Base-by-base conservation (phyloP, 2,797 vertebrate genomes). In the Syngnathus acus region DNA sequence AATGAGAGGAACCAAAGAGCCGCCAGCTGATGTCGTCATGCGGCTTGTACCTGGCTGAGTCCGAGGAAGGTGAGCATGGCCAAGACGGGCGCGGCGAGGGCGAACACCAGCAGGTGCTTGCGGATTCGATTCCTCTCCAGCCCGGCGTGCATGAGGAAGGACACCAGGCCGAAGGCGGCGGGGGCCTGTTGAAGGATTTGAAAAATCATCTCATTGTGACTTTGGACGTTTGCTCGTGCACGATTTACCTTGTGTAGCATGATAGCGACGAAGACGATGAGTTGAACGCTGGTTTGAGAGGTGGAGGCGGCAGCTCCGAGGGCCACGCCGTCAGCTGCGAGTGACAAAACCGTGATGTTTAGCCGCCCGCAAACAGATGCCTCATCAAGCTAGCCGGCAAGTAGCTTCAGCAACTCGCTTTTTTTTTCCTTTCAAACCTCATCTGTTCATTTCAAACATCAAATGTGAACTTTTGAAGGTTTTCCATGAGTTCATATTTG, bases 231-330 rank as follows among this genome's bases (percentile, higher is more conserved):
- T 6, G 19, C 58, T 5, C 19, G 1, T 8, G 43, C 9, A 23
- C 3, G 4, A 17, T 14, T 86, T 90, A 99, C 97, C 95, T 99
- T 99, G 83, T 99, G 97, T 69, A 99, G 87, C 97, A 99, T 99
- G 77, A 99, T 99, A 0, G 97, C 97, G 72, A 99, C 97, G 72
- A 99, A 99, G n/a, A 99, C 96, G 72, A 99, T 99, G 82, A 99
- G 92, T 80, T 99, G 97, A 75, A 99, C 97, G 23, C 94, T 97
- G 55, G 97, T 98, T 84, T 98, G 96, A 72, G 97, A 99, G 48
- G 97, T 99, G 16, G 97, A 99, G 78, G 95, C 97, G 65, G 97
- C 97, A 32, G 97, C 97, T 76, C 97, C 97, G 42, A 99, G 84
- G 1, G 97, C 97, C 72, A 99, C 95, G 16, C 97, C 97, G 55